Evolutionary conservation across 2,888 invertebrate genomes (phyloP).

Genomic region (Atethmia centrago): DNA sequence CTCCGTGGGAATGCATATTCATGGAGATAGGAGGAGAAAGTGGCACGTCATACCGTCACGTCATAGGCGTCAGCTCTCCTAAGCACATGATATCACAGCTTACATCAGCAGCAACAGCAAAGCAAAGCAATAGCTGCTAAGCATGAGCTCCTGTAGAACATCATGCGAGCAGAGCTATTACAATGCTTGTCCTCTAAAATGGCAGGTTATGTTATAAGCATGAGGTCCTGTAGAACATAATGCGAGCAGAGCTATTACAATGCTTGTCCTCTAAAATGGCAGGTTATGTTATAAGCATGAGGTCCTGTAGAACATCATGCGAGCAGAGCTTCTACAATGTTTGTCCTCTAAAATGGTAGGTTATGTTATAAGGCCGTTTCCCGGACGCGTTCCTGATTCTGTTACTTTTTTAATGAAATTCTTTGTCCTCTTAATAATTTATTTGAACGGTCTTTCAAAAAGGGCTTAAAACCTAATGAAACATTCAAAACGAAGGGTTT

Average conservation of each 20-base stretch:
- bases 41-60: constrained; percentile 10
- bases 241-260: background rate
- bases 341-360: background rate
- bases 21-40: constrained; percentile 56
- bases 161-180: background rate
- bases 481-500: background rate
- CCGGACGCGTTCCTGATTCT: background rate
- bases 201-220: background rate
- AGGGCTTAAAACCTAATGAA: background rate
- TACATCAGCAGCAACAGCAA: too few species aligned
- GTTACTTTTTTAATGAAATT: background rate
- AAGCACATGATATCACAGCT: background rate
- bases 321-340: background rate
- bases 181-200: background rate
- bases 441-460: background rate
- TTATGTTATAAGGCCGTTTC: background rate
- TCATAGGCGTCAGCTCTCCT: background rate
- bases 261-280: background rate
- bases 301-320: background rate
- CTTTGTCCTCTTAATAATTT: background rate
- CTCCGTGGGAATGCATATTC: constrained; percentile 74
- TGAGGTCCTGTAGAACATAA: background rate
- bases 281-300: background rate
- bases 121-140: background rate
- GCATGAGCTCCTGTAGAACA: background rate